Base-by-base conservation (phyloP, 2,888 invertebrate genomes). In the Cremastobaeus sp. region DNA sequence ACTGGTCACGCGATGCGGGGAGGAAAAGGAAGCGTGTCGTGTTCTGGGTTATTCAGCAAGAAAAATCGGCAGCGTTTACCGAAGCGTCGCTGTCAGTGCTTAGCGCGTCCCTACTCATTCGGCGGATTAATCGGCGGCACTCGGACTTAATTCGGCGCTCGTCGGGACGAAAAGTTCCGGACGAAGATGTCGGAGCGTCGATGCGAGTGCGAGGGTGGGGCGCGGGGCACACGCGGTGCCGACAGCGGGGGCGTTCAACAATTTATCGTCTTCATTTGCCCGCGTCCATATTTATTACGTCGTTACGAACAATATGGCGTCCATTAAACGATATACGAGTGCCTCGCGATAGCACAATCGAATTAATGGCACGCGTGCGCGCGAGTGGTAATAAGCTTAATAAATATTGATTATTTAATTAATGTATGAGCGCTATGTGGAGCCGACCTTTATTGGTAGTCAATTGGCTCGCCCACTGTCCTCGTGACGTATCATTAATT, bases 381-480 rank as follows among this genome's bases (percentile, higher is more conserved):
- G 78, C 76, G 77, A 54, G 76, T 78, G 70, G 70, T 79, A 84
- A 85, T 84, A 79, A 83, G 82, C 82, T 85, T 82, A 82, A 86
- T 85, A 86, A 85, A 87, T 86, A 87, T 86, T 85, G 84, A 86
- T 86, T 83, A 82, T 86, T 85, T 84, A 85, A 85, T 86, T 85
- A 86, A 85, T 83, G 81, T 83, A 79, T 80, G 82, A 83, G 82
- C 79, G 80, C 76, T 78, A 81, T 79, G 84, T 83, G 79, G 82
- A 81, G 52, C 50, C 70, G 76, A 73, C 64, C 76, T 77, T 70
- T 71, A 77, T 77, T 76, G 77, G 74, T 60, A 77, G 79, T 76
- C 78, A 74, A 80, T 80, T 78, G 77, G 76, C 68, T 76, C 82
- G 79, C 82, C 80, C 78, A 81, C 81, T 55, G 74, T 74, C 74